Conservation (phyloP, 2,113 vertebrate species). For the Gavialis gangeticus region DNA sequence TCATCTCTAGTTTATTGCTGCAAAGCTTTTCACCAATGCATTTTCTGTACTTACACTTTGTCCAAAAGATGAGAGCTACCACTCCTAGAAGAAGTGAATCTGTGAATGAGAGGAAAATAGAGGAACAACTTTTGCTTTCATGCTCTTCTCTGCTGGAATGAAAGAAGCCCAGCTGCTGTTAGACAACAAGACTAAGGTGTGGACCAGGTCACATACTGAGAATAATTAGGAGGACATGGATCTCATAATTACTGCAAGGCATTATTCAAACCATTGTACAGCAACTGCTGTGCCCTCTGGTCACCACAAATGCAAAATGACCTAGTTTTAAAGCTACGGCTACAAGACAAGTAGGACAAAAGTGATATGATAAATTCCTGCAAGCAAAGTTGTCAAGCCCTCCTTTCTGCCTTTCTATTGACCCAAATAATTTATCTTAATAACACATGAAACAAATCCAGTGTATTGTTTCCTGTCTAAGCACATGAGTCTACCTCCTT, state of each 20-base stretch:
- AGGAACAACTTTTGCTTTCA: slow-evolving; percentile 28
- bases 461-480: neutral
- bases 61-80: neutral
- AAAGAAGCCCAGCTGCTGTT: slow-evolving; percentile 73
- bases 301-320: slow-evolving; percentile 4
- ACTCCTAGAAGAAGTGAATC: slow-evolving; percentile 16
- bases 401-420: neutral
- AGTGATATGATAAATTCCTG: neutral
- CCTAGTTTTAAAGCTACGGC: neutral
- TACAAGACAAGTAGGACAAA: neutral
- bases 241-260: slow-evolving; percentile 61
- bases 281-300: slow-evolving; percentile 27
- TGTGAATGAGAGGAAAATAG: slow-evolving; percentile 26
- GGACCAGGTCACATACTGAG: slow-evolving; percentile 65
- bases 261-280: slow-evolving; percentile 13
- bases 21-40: neutral
- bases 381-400: neutral
- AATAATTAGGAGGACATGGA: slow-evolving; percentile 70
- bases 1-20: neutral
- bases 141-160: slow-evolving; percentile 59
- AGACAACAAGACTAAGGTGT: slow-evolving; percentile 70
- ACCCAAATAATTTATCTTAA: neutral
- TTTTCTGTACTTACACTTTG: neutral
- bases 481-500: neutral
- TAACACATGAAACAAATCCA: neutral